phyloP scores from a whole-genome alignment of 2,888 invertebrate species.

The Diarsia dahlii region DNA sequence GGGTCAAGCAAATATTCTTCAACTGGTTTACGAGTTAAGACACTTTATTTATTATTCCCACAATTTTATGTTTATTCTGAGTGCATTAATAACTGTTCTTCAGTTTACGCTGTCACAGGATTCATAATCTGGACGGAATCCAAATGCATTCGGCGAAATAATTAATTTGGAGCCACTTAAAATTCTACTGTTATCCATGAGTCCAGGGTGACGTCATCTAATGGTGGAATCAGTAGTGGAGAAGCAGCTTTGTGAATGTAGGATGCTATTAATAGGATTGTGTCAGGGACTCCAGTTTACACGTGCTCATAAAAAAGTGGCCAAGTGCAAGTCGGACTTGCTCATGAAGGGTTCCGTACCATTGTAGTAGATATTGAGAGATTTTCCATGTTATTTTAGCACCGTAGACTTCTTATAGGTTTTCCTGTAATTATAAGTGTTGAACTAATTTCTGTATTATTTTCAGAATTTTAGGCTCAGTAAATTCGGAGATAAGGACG shows the following conservation, averaged over 20 bases:
- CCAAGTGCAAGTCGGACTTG: too few relatives aligned
- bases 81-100: constrained; percentile 38
- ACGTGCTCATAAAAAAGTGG: constrained; percentile 50
- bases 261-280: constrained; percentile 64
- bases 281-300: constrained; percentile 64
- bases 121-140: constrained; percentile 65
- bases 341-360: too few relatives aligned
- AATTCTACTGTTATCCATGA: constrained; percentile 45
- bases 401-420: too few relatives aligned
- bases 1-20: constrained; percentile 66
- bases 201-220: constrained; percentile 57
- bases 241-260: constrained; percentile 43
- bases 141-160: constrained; percentile 72
- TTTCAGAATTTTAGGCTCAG: too few relatives aligned
- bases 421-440: too few relatives aligned
- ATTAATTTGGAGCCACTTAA: constrained; percentile 56
- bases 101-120: constrained; percentile 50
- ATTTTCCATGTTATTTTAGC: too few relatives aligned
- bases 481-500: too few relatives aligned
- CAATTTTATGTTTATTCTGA: constrained; percentile 28
- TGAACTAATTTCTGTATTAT: too few relatives aligned
- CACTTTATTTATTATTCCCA: constrained; percentile 41
- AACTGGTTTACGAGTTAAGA: constrained; percentile 66
- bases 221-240: constrained; percentile 54
- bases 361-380: too few relatives aligned